Evolutionary conservation across 2,113 vertebrate genomes (phyloP).

Genomic region (Silurus meridionalis): DNA sequence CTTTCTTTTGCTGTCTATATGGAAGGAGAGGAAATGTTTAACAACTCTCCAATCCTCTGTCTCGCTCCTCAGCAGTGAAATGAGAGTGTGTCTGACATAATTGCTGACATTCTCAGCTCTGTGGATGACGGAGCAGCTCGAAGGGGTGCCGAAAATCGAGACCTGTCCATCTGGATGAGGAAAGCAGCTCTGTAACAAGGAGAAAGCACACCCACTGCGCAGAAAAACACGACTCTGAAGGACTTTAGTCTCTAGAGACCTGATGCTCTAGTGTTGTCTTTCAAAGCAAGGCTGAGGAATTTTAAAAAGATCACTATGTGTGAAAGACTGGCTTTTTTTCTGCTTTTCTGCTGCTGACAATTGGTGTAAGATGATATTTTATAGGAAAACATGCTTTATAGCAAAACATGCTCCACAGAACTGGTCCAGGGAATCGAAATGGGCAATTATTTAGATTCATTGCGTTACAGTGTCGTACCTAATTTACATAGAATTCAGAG

Average conservation of each 20-base stretch:
- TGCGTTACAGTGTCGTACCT: too few species aligned
- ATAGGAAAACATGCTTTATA: not conserved
- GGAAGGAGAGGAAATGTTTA: slow-evolving; percentile 25
- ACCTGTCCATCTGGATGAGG: slow-evolving; percentile 50
- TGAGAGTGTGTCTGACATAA: slow-evolving; percentile 51
- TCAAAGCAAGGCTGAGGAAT: not conserved
- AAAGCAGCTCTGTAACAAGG: slow-evolving; percentile 53
- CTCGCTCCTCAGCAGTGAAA: slow-evolving; percentile 26
- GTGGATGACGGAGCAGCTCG: slow-evolving; percentile 57
- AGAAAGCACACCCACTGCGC: slow-evolving; percentile 12
- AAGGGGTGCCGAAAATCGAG: slow-evolving; percentile 45
- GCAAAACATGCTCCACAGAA: not conserved
- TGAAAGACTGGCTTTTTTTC: not conserved
- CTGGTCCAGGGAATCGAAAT: too few species aligned
- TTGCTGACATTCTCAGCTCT: slow-evolving; percentile 59
- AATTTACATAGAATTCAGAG: too few species aligned
- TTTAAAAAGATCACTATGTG: not conserved
- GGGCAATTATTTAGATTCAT: too few species aligned
- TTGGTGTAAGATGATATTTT: not conserved
- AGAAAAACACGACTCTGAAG: slow-evolving; percentile 15
- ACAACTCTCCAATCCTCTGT: slow-evolving; percentile 11
- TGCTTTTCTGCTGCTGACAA: not conserved
- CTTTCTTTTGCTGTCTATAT: slow-evolving; percentile 7
- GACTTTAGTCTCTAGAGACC: not conserved
- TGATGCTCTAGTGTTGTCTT: not conserved